Evolutionary conservation across 92 coral and sea anemone species (phyloP).

Genomic region (Epizoanthus rinbou): DNA sequence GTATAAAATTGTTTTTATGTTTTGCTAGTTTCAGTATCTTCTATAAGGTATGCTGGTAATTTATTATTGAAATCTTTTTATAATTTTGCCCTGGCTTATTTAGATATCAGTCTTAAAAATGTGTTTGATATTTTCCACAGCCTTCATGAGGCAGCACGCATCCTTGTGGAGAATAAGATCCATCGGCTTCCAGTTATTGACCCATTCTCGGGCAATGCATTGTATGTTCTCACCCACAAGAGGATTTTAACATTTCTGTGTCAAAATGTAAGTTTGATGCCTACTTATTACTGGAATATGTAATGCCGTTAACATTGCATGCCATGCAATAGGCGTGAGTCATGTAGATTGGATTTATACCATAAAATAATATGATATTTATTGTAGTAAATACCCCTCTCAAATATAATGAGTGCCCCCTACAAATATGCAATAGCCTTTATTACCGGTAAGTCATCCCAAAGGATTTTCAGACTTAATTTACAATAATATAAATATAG

Average conservation of each 20-base stretch:
- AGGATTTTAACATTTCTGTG: constrained; percentile 85
- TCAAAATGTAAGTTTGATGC: constrained; percentile 70
- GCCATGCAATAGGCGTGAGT: too few relatives aligned
- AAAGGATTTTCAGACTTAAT: too few relatives aligned
- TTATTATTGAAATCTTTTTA: neutral
- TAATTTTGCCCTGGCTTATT: neutral
- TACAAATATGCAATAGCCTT: too few relatives aligned
- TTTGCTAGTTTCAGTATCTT: too few relatives aligned
- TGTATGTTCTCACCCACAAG: constrained; percentile 94
- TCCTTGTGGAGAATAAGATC: constrained; percentile 82
- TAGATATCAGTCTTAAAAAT: neutral
- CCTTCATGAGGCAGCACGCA: constrained; percentile 88
- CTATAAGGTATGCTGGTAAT: neutral
- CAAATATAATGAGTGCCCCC: too few relatives aligned
- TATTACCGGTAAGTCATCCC: too few relatives aligned
- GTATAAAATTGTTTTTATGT: too few relatives aligned
- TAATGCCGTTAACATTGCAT: neutral
- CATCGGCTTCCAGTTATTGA: constrained; percentile 98
- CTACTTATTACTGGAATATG: neutral
- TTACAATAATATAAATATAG: too few relatives aligned
- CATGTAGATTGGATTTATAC: too few relatives aligned
- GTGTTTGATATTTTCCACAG: constrained; percentile 44
- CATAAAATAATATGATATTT: too few relatives aligned
- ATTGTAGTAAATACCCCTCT: too few relatives aligned
- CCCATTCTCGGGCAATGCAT: constrained; percentile 82